These are phyloP conservation scores for Helicolenus hilgendorfi DNA, from an alignment of 2,797 vertebrate species.

Conservation along the genomic window DNA sequence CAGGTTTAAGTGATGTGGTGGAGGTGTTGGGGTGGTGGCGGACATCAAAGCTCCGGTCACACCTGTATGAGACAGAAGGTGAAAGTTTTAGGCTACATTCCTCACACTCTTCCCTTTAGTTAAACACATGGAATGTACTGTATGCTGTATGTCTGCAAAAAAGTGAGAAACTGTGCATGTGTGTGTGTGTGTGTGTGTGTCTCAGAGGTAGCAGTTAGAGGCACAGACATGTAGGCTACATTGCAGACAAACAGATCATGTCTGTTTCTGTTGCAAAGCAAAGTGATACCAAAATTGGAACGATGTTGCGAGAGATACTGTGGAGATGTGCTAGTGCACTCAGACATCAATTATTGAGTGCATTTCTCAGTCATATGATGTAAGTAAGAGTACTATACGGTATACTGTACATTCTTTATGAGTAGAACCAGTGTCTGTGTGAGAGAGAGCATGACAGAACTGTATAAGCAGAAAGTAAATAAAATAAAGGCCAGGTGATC, in stretches of 20 bases:
- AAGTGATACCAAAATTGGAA: neutral
- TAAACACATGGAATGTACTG: slow-evolving; percentile 55
- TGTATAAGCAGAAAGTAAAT: neutral
- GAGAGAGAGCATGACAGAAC: neutral
- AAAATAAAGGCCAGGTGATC: slow-evolving; percentile 21
- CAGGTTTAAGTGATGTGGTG: slow-evolving; percentile 9
- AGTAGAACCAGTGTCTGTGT: neutral
- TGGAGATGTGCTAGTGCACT: neutral
- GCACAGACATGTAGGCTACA: neutral
- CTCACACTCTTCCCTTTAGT: slow-evolving; percentile 57
- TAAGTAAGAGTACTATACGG: neutral
- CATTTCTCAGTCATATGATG: neutral
- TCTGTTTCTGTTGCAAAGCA: neutral
- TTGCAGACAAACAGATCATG: neutral
- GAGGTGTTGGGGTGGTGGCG: neutral
- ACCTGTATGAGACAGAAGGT: slow-evolving; percentile 71
- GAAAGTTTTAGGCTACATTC: slow-evolving; percentile 72
- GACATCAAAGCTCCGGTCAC: slow-evolving; percentile 50
- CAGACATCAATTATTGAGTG: neutral
- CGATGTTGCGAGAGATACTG: neutral
- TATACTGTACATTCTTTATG: neutral
- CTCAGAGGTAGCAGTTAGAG: neutral
- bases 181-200: neutral
- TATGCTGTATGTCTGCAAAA: neutral
- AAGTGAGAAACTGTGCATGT: neutral